Percentiles rank a stretch among this genome's conserved stretches.
Evolutionary conservation across 2,797 vertebrate genomes (phyloP).

Genomic region (Megaceryle alcyon): DNA sequence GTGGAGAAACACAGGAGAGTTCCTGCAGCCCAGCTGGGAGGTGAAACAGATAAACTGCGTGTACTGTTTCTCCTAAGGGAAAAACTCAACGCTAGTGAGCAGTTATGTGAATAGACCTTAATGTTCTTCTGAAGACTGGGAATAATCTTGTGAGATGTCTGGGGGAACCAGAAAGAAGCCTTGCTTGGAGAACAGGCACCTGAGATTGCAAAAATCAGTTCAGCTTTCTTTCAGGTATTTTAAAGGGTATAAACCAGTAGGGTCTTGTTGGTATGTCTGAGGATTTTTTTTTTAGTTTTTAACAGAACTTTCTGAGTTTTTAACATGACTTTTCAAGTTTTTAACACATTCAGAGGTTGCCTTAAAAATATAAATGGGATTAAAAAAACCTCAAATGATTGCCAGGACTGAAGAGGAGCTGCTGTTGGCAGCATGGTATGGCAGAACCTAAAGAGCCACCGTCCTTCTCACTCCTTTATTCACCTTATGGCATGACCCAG

Average conservation of each 20-base stretch:
- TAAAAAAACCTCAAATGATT: background rate
- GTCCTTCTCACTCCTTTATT: background rate
- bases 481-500: background rate
- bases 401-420: background rate
- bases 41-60: background rate
- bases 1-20: background rate
- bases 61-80: background rate
- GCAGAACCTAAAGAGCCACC: background rate
- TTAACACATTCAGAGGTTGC: background rate
- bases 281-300: background rate
- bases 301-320: background rate
- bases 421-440: background rate
- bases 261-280: background rate
- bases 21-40: background rate
- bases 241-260: background rate
- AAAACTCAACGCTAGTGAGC: fast-evolving
- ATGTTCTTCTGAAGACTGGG: fast-evolving
- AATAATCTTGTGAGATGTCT: background rate
- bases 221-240: background rate
- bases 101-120: background rate
- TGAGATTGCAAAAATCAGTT: background rate
- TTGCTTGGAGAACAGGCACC: background rate
- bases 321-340: background rate
- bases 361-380: background rate
- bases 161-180: background rate